Conservation (phyloP, 2,113 vertebrate species). For the Macaca mulatta region DNA sequence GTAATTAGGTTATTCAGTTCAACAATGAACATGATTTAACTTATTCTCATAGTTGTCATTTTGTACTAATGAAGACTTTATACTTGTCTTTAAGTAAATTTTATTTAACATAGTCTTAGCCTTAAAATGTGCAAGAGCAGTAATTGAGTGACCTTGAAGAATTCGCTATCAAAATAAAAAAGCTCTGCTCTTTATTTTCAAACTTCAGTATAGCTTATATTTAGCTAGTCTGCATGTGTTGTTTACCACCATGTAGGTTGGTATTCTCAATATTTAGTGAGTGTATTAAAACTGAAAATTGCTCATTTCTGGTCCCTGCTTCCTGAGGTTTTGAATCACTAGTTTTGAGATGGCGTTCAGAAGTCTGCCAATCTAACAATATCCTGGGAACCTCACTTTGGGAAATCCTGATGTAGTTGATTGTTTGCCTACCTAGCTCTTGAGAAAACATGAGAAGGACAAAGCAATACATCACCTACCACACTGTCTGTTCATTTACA, state of each 20-base stretch:
- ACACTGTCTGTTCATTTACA: background rate
- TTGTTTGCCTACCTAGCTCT: background rate
- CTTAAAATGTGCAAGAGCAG: background rate
- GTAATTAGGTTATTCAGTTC: background rate
- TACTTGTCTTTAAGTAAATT: background rate
- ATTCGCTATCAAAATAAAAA: background rate
- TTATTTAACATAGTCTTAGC: background rate
- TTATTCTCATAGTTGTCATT: background rate
- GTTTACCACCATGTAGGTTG: background rate
- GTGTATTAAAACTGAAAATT: background rate
- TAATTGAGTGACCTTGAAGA: background rate
- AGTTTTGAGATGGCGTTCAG: background rate
- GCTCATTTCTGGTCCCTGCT: background rate
- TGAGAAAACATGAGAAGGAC: background rate
- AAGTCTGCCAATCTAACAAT: background rate
- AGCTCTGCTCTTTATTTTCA: background rate
- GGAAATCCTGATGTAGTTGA: background rate
- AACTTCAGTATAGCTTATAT: background rate
- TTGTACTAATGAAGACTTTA: conserved; percentile 8
- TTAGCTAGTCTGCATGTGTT: background rate
- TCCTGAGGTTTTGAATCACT: background rate
- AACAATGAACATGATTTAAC: background rate
- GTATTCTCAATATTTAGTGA: background rate
- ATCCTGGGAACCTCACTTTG: background rate
- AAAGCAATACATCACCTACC: background rate